phyloP scores from a whole-genome alignment of 2,113 vertebrate genomes.

The Alethe castanea region DNA sequence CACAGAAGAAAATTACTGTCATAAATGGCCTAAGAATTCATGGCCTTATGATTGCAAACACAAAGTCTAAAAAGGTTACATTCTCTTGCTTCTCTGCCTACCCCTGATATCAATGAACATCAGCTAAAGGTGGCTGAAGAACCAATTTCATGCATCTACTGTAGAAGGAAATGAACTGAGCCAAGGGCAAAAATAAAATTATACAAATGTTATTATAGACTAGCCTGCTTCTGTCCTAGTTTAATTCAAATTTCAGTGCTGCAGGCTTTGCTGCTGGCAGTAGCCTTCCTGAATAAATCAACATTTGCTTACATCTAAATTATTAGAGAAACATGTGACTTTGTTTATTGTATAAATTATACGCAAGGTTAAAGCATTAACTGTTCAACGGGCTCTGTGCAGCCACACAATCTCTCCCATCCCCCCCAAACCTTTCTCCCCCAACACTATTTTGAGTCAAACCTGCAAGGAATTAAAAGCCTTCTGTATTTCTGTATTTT shows the following conservation, averaged over 20 bases:
- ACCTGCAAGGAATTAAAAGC: neutral
- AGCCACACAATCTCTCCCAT: conserved; percentile 33
- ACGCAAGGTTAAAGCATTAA: conserved; percentile 91
- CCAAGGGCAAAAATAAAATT: conserved; percentile 99
- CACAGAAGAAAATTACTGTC: conserved; percentile 62
- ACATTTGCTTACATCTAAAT: conserved; percentile 99
- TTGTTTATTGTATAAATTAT: conserved; percentile 99
- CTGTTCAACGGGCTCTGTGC: conserved; percentile 72
- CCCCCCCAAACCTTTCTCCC: neutral
- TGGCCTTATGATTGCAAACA: conserved; percentile 63
- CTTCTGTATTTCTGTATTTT: neutral
- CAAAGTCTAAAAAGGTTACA: conserved; percentile 80
- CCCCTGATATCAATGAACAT: conserved; percentile 87
- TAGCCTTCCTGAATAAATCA: conserved; percentile 99
- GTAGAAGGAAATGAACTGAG: conserved; percentile 99
- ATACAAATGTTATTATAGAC: conserved; percentile 99
- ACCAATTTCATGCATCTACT: conserved; percentile 99
- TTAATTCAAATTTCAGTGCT: conserved; percentile 98
- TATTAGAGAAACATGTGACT: conserved; percentile 98
- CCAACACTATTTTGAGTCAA: neutral
- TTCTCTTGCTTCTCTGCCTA: conserved; percentile 81
- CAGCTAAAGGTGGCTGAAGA: conserved; percentile 97
- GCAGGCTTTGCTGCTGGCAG: conserved; percentile 86
- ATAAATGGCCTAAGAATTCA: conserved; percentile 73
- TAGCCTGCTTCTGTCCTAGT: conserved; percentile 99